phyloP scores from a whole-genome alignment of 1,140 invertebrate genomes.

The Pseudomyrmex dendroicus region DNA sequence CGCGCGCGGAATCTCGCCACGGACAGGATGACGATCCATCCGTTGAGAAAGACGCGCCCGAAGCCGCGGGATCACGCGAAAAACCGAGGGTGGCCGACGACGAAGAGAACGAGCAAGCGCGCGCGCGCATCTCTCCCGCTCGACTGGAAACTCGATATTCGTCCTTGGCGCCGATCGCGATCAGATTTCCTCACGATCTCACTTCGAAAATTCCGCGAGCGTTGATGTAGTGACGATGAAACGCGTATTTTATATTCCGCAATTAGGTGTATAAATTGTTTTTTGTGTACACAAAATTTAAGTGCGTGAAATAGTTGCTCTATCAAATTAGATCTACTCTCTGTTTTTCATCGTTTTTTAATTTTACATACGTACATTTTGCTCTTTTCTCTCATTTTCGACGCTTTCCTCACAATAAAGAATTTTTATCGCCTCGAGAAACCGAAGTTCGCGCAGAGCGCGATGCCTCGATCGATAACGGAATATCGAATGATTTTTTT shows the following conservation, averaged over 20 bases:
- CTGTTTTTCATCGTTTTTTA: conserved; percentile 4
- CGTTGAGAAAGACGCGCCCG: not conserved
- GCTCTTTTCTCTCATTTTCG: conserved; percentile 54
- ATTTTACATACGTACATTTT: conserved; percentile 17
- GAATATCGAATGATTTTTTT: conserved; percentile 59
- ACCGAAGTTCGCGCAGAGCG: conserved; percentile 66
- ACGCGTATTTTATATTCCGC: not conserved
- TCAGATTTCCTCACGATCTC: conserved; percentile 43
- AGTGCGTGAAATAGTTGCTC: too few relatives aligned
- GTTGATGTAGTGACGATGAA: conserved; percentile 1
- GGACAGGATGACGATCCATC: conserved; percentile 3
- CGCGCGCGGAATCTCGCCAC: not conserved
- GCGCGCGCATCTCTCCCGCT: not conserved
- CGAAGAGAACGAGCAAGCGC: not conserved
- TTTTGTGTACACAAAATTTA: too few relatives aligned
- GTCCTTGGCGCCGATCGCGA: conserved; percentile 42
- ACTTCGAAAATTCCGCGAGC: conserved; percentile 8
- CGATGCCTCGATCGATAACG: conserved; percentile 58
- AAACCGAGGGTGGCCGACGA: conserved; percentile 46
- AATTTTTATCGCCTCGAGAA: conserved; percentile 69
- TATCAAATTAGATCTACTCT: too few relatives aligned
- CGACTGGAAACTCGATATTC: conserved; percentile 37
- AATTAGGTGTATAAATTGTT: not conserved
- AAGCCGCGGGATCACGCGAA: not conserved
- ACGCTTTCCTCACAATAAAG: conserved; percentile 23